Evolutionary conservation across 2,113 vertebrate genomes (phyloP), one percentile per base, ranked within the genome.

Genomic region (Piaya cayana): DNA sequence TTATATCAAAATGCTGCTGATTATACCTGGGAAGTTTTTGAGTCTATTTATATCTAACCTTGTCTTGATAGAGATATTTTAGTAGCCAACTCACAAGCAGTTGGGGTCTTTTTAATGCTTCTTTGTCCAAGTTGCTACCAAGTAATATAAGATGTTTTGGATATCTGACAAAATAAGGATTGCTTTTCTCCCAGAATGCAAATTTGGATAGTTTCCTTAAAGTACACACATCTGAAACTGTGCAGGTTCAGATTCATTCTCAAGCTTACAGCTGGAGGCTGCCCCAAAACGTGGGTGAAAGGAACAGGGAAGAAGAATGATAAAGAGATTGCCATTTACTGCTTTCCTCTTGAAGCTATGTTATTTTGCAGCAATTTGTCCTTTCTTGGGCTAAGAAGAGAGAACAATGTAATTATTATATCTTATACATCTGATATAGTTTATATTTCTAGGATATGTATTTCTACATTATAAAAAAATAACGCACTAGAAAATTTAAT

Each of bases 261-360:
- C 50, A 81, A 77, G 9, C 2, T n/a, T 76, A 34, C 30, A 83
- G 18, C 3, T 36, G 19, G 12, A 63, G 13, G 2, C 1, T 47
- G 16, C 9, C 16, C 5, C 12, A 39, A 86, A 86, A 68, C 3
- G 2, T 1, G 3, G 1, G 3, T 63, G 27, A 80, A 67, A 58
- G 7, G 7, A 74, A 43, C 2, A 43, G 20, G 22, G 62, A 82
- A 65, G 3, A 1, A 1, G 5, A 65, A 3, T n/a, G 6, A 30
- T 36, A 27, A 69, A 11, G 19, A 70, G 5, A 36, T 12, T 9
- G 3, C 2, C 45, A 15, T 30, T 56, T 60, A 32, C 16, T 56
- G 10, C 29, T 5, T 70, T 71, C 13, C 7, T 59, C 19, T 67
- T 32, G 8, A 43, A 8, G 2, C 3, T 56, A 4, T 59, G 15